phyloP scores from a whole-genome alignment of 2,797 vertebrate species.

The Furcifer pardalis region DNA sequence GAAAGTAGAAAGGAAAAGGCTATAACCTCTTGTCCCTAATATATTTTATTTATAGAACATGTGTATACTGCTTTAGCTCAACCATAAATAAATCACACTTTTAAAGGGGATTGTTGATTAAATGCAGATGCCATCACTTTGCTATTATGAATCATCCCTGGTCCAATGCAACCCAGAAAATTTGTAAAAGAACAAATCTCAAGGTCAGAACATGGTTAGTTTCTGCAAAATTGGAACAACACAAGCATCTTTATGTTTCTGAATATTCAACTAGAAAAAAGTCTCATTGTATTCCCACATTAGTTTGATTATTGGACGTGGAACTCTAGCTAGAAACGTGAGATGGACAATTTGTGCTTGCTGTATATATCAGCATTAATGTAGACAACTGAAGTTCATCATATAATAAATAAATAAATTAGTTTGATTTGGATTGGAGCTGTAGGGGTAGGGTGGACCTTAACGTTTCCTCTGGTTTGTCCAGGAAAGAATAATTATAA shows the following conservation, averaged over 20 bases:
- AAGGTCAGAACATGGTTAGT: neutral
- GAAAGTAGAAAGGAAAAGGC: neutral
- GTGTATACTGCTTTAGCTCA: neutral
- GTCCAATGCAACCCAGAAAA: neutral
- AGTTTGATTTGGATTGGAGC: neutral
- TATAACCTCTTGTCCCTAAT: neutral
- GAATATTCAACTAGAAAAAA: neutral
- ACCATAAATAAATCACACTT: neutral
- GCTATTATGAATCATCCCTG: neutral
- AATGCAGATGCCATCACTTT: neutral
- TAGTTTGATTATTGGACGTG: too few species aligned
- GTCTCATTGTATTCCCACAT: neutral
- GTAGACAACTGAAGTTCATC: too few species aligned
- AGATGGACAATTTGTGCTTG: too few species aligned
- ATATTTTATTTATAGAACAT: constrained; percentile 7
- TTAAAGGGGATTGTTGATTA: neutral
- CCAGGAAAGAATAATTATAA: too few species aligned
- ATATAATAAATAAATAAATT: too few species aligned
- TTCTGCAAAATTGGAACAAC: neutral
- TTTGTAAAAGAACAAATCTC: neutral
- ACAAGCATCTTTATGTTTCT: neutral
- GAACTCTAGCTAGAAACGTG: too few species aligned
- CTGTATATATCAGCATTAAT: too few species aligned
- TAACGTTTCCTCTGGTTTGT: too few species aligned
- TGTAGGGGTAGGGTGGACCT: neutral